Conservation (phyloP, 2,797 vertebrate species). For the Neopelma chrysocephalum region DNA sequence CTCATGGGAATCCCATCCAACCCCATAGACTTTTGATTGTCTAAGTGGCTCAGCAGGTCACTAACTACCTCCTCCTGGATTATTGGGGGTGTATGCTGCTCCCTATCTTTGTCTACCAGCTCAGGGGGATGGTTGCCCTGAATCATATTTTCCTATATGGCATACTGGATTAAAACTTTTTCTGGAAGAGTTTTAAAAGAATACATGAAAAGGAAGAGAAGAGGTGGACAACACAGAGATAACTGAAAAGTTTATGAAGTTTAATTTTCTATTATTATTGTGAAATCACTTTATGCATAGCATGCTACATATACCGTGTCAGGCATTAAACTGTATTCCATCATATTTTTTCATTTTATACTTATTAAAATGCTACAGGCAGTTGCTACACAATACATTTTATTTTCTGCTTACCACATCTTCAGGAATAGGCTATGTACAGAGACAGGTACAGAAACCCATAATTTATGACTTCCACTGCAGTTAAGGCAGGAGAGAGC, state of each 20-base stretch:
- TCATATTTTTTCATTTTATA: neutral
- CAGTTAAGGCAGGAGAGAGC: neutral
- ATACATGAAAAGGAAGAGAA: neutral
- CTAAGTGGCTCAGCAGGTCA: neutral
- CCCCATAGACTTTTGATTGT: neutral
- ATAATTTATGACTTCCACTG: neutral
- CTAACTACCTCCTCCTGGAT: too few relatives aligned
- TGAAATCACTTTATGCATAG: neutral
- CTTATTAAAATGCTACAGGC: neutral
- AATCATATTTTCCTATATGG: neutral
- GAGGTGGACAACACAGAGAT: neutral
- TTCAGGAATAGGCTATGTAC: neutral
- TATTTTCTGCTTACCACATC: neutral
- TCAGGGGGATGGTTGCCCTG: neutral
- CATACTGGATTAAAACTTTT: neutral
- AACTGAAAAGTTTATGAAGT: neutral
- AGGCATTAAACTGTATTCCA: neutral
- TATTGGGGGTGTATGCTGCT: neutral
- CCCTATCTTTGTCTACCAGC: neutral
- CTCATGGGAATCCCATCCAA: neutral
- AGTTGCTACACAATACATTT: neutral
- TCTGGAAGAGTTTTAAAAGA: neutral
- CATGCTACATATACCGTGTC: neutral
- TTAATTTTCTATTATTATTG: neutral
- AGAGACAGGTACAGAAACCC: conserved; percentile 18